These are phyloP conservation scores for Conus ventricosus DNA, from an alignment of 1,140 invertebrate species.

Conservation along the genomic window DNA sequence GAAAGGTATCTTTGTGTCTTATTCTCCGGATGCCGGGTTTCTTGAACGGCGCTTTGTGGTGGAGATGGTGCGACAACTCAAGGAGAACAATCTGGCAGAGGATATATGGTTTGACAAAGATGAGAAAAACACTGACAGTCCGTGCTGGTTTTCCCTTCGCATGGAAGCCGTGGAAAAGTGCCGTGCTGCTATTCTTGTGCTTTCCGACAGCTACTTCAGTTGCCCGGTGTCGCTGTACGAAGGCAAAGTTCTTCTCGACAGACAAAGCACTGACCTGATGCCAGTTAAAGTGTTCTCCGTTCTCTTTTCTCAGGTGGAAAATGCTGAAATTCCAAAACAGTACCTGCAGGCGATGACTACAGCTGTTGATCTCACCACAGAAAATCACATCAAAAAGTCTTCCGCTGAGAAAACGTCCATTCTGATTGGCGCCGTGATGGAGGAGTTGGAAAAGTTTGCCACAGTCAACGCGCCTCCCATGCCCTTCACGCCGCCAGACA, in stretches of 20 bases:
- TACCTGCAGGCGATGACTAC: conserved; percentile 56
- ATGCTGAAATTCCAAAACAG: conserved; percentile 65
- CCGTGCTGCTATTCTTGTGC: conserved; percentile 66
- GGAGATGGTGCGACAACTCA: conserved; percentile 68
- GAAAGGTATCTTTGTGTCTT: conserved; percentile 71
- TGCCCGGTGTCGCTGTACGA: conserved; percentile 73
- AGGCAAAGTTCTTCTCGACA: conserved; percentile 68
- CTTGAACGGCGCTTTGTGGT: conserved; percentile 71
- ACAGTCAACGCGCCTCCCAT: conserved; percentile 59
- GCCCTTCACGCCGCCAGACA: conserved; percentile 58
- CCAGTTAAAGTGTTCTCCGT: conserved; percentile 68
- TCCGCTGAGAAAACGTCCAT: conserved; percentile 71
- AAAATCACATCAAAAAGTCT: conserved; percentile 59
- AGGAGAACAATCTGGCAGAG: conserved; percentile 72
- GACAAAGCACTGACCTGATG: conserved; percentile 54
- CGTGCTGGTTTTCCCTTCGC: conserved; percentile 70
- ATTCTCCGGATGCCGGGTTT: conserved; percentile 73
- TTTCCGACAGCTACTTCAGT: conserved; percentile 71
- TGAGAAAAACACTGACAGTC: conserved; percentile 70
- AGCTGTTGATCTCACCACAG: conserved; percentile 63
- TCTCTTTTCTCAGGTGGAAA: conserved; percentile 59
- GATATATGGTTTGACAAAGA: conserved; percentile 74
- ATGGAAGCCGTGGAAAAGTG: conserved; percentile 73
- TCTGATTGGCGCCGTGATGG: conserved; percentile 70
- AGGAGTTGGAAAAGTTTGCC: conserved; percentile 68